Evolutionary conservation across 1,140 invertebrate genomes (phyloP), one percentile per base, ranked within the genome.

Genomic region (Tetramorium alpestre): DNA sequence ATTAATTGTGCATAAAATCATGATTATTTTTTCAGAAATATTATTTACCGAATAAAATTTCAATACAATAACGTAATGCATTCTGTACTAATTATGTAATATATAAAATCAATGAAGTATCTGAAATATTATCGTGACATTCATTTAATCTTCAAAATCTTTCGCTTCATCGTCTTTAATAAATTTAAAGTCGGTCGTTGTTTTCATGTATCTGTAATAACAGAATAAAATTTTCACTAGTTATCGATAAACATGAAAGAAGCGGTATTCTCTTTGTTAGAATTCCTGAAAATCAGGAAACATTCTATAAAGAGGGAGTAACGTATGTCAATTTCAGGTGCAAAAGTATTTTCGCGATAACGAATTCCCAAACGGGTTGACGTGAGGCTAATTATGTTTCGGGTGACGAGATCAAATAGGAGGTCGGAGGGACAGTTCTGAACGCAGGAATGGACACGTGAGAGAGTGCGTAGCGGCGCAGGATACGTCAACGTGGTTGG

Each of bases 331-430:
- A 89, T 89, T 89, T 85, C 60, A 18, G 25, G 16, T n/a, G 13
- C 41, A 65, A 75, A 72, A 89, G 58, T 75, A 51, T 81, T 75
- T 70, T n/a, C 33, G 10, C 44, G 44, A 77, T 67, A 81, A 64
- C 86, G 77, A 91, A 92, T 93, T 87, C 82, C 58, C 85, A 64
- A 73, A 78, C 89, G 93, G 82, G 90, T 91, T 92, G 91, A 93
- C 90, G 85, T 90, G 87, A 72, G 92, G 91, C 90, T 90, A 90
- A 92, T 91, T 91, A 91, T 87, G 87, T 88, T 90, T 85, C 89
- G 90, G 85, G 88, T 93, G 92, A 94, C 92, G 91, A 94, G 91
- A 94, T 94, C 91, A 94, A 94, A 94, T 87, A 85, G 90, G 38
- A 64, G 81, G 81, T 77, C n/a, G 85, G 65, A 89, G 81, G 73